phyloP scores from a whole-genome alignment of 2,888 invertebrate species.

The Amiota minor region DNA sequence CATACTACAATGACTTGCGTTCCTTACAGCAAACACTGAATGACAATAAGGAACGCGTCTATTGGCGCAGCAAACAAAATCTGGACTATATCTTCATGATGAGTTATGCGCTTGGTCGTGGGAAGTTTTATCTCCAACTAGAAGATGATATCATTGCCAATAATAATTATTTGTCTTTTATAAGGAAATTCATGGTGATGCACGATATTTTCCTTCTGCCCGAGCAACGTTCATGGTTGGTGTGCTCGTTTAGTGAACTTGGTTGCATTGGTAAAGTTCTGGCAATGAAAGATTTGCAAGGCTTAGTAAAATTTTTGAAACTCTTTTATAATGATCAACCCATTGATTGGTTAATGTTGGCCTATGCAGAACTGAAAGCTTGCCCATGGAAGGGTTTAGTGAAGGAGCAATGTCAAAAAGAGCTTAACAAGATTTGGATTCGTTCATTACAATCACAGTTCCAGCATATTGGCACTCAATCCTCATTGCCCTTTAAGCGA shows the following conservation, averaged over 20 bases:
- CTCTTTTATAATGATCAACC: conserved; percentile 50
- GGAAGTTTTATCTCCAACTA: conserved; percentile 50
- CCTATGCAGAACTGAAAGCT: conserved; percentile 41
- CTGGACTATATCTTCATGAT: conserved; percentile 52
- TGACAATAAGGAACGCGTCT: conserved; percentile 33
- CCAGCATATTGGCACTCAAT: conserved; percentile 42
- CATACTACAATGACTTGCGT: conserved; percentile 47
- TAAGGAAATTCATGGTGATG: conserved; percentile 34
- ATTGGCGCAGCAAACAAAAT: conserved; percentile 51
- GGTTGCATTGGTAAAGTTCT: conserved; percentile 54
- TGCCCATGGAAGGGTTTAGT: conserved; percentile 39
- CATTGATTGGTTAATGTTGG: conserved; percentile 52
- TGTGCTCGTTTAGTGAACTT: conserved; percentile 46
- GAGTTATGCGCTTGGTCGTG: conserved; percentile 47
- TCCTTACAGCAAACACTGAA: conserved; percentile 33
- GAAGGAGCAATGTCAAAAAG: conserved; percentile 30
- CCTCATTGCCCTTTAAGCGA: conserved; percentile 42
- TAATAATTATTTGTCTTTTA: conserved; percentile 42
- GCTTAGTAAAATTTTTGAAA: conserved; percentile 39
- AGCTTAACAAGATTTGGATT: conserved; percentile 29
- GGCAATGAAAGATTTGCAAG: conserved; percentile 29
- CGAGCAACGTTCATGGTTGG: conserved; percentile 41
- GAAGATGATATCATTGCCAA: conserved; percentile 45
- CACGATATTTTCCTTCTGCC: conserved; percentile 41
- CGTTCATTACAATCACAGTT: conserved; percentile 45